Percentiles rank a stretch among this genome's conserved stretches.
These are phyloP conservation scores for Eurois occulta DNA, from an alignment of 2,888 invertebrate species.

Conservation along the genomic window DNA sequence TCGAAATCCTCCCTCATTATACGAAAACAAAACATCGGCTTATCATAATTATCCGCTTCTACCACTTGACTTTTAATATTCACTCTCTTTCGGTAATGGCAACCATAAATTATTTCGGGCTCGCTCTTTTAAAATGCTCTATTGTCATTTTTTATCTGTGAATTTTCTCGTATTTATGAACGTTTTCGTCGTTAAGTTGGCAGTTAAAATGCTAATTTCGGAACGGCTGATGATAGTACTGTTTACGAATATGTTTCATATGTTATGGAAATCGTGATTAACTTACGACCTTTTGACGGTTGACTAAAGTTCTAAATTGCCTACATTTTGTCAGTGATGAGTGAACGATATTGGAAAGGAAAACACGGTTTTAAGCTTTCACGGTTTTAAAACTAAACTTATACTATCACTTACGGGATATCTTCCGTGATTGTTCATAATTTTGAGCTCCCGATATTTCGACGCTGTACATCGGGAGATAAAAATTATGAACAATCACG, in stretches of 20 bases:
- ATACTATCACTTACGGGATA: too few species aligned
- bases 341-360: too few species aligned
- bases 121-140: constrained; percentile 54
- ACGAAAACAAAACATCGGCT: constrained; percentile 65
- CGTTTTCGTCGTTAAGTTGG: constrained; percentile 40
- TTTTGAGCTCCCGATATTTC: too few species aligned
- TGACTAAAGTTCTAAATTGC: too few species aligned
- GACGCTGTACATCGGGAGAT: too few species aligned
- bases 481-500: too few species aligned
- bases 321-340: neutral
- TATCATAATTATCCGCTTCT: constrained; percentile 70
- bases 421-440: too few species aligned
- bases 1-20: constrained; percentile 65
- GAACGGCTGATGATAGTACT: constrained; percentile 22
- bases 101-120: constrained; percentile 58
- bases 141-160: constrained; percentile 59
- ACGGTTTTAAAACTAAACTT: too few species aligned
- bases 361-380: too few species aligned
- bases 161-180: constrained; percentile 40
- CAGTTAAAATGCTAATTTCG: constrained; percentile 54
- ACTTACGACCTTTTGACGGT: neutral
- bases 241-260: constrained; percentile 32
- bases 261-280: neutral
- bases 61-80: constrained; percentile 58
- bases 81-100: constrained; percentile 60